phyloP scores from a whole-genome alignment of 2,888 invertebrate genomes.

The Electrophaes corylata region DNA sequence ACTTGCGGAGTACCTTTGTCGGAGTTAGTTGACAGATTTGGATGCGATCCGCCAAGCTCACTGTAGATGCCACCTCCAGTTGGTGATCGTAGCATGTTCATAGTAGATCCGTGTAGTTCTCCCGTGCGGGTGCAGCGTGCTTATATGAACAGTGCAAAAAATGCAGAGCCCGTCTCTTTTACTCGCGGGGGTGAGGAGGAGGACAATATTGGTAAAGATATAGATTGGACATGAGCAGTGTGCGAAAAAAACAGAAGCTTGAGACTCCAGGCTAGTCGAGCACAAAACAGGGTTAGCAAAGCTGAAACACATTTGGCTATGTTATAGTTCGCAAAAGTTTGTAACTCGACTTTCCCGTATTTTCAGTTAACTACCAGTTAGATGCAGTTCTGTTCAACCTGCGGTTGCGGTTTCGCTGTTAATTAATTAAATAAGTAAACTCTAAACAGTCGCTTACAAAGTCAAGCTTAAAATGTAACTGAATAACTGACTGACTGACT shows the following conservation, averaged over 20 bases:
- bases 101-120: not conserved
- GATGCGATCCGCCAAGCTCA: not conserved
- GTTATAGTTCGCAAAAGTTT: constrained; percentile 18
- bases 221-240: no score
- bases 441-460: no score
- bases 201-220: no score
- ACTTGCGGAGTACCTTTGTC: not conserved
- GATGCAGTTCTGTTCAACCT: constrained; percentile 9
- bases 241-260: not conserved
- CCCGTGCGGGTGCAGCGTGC: no score
- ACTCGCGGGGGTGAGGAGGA: no score
- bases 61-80: not conserved
- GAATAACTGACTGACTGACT: no score
- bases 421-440: constrained; percentile 3
- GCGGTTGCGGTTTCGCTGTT: constrained; percentile 11
- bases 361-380: constrained; percentile 18
- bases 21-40: not conserved
- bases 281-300: constrained; percentile 12
- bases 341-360: constrained; percentile 15
- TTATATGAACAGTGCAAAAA: no score
- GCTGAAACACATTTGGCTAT: constrained; percentile 14
- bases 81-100: not conserved
- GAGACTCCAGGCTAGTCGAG: not conserved
- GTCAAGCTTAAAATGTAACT: no score
- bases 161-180: no score